Evolutionary conservation across 2,797 vertebrate genomes (phyloP), one percentile per base, ranked within the genome.

Genomic region (Parotocinclus haroldoi): DNA sequence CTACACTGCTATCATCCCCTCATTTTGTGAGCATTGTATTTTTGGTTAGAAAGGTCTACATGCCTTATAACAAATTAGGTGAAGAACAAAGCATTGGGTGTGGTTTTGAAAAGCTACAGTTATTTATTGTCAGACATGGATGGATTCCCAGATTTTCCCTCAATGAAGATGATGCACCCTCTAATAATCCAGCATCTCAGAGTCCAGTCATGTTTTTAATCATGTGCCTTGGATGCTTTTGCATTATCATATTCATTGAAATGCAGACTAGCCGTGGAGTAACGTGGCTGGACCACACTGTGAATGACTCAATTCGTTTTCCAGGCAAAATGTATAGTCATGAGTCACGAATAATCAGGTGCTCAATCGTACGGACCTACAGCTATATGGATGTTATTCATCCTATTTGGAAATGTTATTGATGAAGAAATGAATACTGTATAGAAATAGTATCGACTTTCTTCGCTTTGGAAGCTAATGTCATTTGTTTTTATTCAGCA

Each of bases 181-280:
- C 56, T 9, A 52, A 36, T 72, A 75, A 75, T 75, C 63, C 63
- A 54, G 44, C 44, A 36, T 38, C 69, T 78, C 55, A 14, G 50
- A 78, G 73, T 73, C 76, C 38, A 38, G 58, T 78, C 69, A 72
- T 66, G 73, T 69, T 70, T 64, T 56, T 69, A 62, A 78, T 63
- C 62, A 67, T 51, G 58, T 66, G 66, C 52, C 14, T 59, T 44
- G 16, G 37, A 46, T 45, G 72, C 65, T 61, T 52, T 9, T 58
- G 19, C 44, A 61, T 60, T 54, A 62, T 36, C 14, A 46, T 49
- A 7, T 44, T 14, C 53, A 64, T 66, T 38, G 18, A 63, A 44
- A 74, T 69, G 58, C 51, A 13, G 58, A 40, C 12, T 42, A 58
- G 19, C 16, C 13, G 63, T 39, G 53, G 51, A 50, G 44, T 73